Evolutionary conservation across 2,888 invertebrate genomes (phyloP).

Genomic region (Heteromurus nitidus): DNA sequence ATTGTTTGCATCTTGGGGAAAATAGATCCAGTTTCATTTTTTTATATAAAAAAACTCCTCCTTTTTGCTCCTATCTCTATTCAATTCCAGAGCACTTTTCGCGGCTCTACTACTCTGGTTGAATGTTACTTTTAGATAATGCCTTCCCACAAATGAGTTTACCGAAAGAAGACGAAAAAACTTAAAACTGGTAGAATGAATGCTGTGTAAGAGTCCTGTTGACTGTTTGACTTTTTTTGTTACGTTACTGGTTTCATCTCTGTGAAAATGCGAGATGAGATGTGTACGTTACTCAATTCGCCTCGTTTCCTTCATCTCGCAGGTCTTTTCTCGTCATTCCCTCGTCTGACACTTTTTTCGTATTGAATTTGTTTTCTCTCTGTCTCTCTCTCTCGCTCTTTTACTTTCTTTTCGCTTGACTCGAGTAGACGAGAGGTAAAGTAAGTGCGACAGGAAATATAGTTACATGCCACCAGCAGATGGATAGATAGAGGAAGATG

Average conservation of each 20-base stretch:
- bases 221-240: neutral
- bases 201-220: neutral
- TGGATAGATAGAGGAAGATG: constrained; percentile 25
- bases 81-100: constrained; percentile 1
- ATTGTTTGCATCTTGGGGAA: neutral
- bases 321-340: constrained; percentile 14
- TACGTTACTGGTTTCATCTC: neutral
- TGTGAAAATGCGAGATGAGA: constrained; percentile 13
- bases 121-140: too few species aligned
- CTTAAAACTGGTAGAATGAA: neutral
- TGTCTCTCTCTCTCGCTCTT: constrained; percentile 23
- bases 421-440: neutral
- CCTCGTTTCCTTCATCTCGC: constrained; percentile 17
- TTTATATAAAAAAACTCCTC: neutral
- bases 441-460: too few species aligned
- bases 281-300: constrained; percentile 18
- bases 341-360: constrained; percentile 20
- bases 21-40: neutral
- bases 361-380: constrained; percentile 1
- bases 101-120: neutral
- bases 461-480: constrained; percentile 10
- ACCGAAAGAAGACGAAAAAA: neutral
- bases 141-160: constrained; percentile 23
- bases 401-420: neutral
- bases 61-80: neutral